Evolutionary conservation across 2,888 invertebrate genomes (phyloP), one percentile per base, ranked within the genome.

Genomic region (Hirudinaria manillensis): DNA sequence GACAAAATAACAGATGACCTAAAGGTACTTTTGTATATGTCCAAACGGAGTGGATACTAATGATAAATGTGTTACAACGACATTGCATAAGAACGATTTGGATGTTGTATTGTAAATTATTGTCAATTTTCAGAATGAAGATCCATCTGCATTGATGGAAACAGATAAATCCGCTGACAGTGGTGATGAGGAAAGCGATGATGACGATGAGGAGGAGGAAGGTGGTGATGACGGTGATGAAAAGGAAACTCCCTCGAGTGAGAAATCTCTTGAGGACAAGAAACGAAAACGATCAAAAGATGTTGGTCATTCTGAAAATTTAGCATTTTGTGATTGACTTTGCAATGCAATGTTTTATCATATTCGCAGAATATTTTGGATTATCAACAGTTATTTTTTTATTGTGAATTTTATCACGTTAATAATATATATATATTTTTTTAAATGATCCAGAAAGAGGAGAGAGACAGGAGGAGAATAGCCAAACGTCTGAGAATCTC

Each of bases 401-500:
- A 1, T 45, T 45, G 13, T 45, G 16, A 45, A n/a, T 4, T 45
- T 45, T 6, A 45, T 45, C 45, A 45, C 45, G 1, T 45, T 45
- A 10, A 45, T 38, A 45, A 45, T 45, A 16, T 45, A 45, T 45
- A 1, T 45, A 45, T 10, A 16, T 45, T 45, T 45, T 45, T 4
- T 45, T 45, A 16, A 16, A 45, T 45, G 10, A 16, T 16, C 27
- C 70, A 67, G 77, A 75, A 61, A 29, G 78, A 76, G 53, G 75
- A 76, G 61, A 66, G 68, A 65, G 76, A 78, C 76, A 74, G 72
- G 34, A 55, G 81, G 68, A 78, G 76, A 77, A 51, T 38, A 21
- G 29, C 75, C 61, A 78, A 79, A 75, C 76, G 75, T 27, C n/a
- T 70, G 70, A 78, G 80, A 67, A 76, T 29, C 66, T 71, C 77